Percentiles rank a stretch among this genome's conserved stretches.
These are phyloP conservation scores for Tenthredo scrophulariae DNA, from an alignment of 2,888 invertebrate species.

Conservation along the genomic window DNA sequence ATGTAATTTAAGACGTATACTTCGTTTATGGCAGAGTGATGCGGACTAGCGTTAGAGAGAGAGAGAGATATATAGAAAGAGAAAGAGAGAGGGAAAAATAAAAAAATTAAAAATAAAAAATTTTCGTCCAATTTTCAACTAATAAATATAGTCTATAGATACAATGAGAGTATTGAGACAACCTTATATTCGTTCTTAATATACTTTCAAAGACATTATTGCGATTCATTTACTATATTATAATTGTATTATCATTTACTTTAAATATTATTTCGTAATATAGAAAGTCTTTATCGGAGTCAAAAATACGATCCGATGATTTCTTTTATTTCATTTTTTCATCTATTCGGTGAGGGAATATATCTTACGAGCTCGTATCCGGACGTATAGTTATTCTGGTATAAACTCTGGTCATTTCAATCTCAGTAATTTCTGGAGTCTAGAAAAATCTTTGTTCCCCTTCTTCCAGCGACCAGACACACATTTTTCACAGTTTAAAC, in stretches of 20 bases:
- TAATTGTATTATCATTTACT: slow-evolving; percentile 31
- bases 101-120: slow-evolving; percentile 53
- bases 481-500: slow-evolving; percentile 22
- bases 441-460: background rate
- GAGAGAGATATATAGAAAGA: background rate
- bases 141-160: slow-evolving; percentile 54
- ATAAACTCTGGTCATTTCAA: background rate
- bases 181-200: slow-evolving; percentile 45
- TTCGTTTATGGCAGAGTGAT: slow-evolving; percentile 67
- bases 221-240: slow-evolving; percentile 38
- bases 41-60: slow-evolving; percentile 67
- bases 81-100: background rate
- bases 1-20: slow-evolving; percentile 64
- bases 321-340: background rate
- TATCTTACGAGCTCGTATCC: background rate
- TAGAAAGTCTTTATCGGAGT: background rate
- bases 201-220: slow-evolving; percentile 52
- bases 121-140: slow-evolving; percentile 58
- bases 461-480: slow-evolving; percentile 1
- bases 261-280: background rate
- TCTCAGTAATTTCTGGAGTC: background rate
- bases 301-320: background rate
- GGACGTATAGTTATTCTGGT: slow-evolving; percentile 21
- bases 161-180: slow-evolving; percentile 38
- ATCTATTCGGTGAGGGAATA: background rate